Evolutionary conservation across 2,888 invertebrate genomes (phyloP).

Genomic region (Sinotaia quadrata): DNA sequence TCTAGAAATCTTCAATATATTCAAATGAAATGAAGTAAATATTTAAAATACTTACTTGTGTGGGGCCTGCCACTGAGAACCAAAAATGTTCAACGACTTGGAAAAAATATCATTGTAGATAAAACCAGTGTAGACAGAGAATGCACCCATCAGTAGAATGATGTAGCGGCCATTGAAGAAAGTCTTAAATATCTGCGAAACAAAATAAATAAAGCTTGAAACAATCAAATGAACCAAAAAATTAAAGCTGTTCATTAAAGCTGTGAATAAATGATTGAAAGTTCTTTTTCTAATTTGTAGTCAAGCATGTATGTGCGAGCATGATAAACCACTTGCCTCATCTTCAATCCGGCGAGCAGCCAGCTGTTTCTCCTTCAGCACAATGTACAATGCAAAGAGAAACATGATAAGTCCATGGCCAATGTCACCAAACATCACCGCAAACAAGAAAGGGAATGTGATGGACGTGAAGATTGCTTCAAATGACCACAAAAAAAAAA

Average conservation of each 20-base stretch:
- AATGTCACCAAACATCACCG: slow-evolving; percentile 98
- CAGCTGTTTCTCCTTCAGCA: slow-evolving; percentile 92
- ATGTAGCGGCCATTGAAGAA: slow-evolving; percentile 99
- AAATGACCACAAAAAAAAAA: slow-evolving; percentile 31
- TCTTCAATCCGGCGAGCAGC: slow-evolving; percentile 89
- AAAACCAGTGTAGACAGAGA: slow-evolving; percentile 98
- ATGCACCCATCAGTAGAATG: slow-evolving; percentile 95
- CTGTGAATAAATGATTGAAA: neutral
- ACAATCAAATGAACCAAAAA: too few relatives aligned
- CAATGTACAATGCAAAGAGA: slow-evolving; percentile 93
- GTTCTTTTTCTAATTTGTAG: neutral
- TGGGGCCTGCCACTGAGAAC: slow-evolving; percentile 85
- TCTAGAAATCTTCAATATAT: neutral
- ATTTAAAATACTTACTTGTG: too few relatives aligned
- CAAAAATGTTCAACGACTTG: slow-evolving; percentile 96
- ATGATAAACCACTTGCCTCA: slow-evolving; percentile 78
- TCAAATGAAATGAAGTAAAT: slow-evolving; percentile 28
- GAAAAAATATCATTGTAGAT: slow-evolving; percentile 99
- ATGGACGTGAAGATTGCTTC: slow-evolving; percentile 96
- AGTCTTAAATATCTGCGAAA: slow-evolving; percentile 93
- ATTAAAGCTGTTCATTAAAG: neutral
- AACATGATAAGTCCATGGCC: slow-evolving; percentile 96
- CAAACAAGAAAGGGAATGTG: slow-evolving; percentile 97
- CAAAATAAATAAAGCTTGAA: too few relatives aligned
- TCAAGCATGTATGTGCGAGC: too few relatives aligned